Evolutionary conservation across 1,140 invertebrate species (phyloP).

Genomic region (Phymastichus coffea): DNA sequence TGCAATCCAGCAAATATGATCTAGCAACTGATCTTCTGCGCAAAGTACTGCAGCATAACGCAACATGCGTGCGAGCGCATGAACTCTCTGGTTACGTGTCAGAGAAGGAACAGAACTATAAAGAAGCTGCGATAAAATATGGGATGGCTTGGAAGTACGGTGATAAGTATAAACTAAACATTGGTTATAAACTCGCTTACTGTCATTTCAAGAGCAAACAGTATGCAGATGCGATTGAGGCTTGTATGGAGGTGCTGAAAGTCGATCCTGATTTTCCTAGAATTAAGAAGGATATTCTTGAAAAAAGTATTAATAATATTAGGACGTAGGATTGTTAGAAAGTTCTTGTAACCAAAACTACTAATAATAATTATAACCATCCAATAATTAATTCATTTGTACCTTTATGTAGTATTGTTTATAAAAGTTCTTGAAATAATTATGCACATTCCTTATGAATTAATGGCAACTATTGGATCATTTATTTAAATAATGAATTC

Average conservation of each 20-base stretch:
- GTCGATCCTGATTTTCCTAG: constrained; percentile 86
- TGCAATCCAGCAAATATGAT: constrained; percentile 84
- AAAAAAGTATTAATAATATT: constrained; percentile 87
- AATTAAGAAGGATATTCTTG: constrained; percentile 90
- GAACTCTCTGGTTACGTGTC: constrained; percentile 85
- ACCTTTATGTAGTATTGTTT: too few relatives aligned
- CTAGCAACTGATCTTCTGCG: constrained; percentile 80
- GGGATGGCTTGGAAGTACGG: constrained; percentile 82
- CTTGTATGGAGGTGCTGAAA: constrained; percentile 79
- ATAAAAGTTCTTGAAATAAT: too few relatives aligned
- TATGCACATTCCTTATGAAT: too few relatives aligned
- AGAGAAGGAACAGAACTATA: constrained; percentile 91
- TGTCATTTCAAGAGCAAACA: constrained; percentile 89
- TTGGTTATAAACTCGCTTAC: constrained; percentile 92
- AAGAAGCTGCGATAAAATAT: constrained; percentile 82
- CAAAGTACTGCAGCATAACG: constrained; percentile 84
- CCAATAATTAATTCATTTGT: too few relatives aligned
- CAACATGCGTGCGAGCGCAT: constrained; percentile 86
- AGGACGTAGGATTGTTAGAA: constrained; percentile 64
- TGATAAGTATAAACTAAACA: constrained; percentile 75
- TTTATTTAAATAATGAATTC: too few relatives aligned
- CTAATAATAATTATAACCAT: too few relatives aligned
- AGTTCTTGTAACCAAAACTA: too few relatives aligned
- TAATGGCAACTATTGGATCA: too few relatives aligned
- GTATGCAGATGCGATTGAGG: constrained; percentile 83